Evolutionary conservation across 2,113 vertebrate species (phyloP).

Genomic region (Prietella phreatophila): DNA sequence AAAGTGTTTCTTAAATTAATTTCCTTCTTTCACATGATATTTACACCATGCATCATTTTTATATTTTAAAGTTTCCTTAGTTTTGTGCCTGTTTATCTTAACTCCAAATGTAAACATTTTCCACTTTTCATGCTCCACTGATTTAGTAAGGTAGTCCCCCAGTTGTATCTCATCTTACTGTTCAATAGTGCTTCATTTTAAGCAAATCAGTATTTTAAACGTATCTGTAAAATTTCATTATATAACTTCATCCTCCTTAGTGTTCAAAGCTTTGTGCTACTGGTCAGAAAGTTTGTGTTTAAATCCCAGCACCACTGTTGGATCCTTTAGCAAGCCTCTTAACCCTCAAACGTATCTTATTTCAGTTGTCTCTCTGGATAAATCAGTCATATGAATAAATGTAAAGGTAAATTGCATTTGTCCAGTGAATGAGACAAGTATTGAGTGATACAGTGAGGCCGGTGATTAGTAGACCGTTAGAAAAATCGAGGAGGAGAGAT

Average conservation of each 20-base stretch:
- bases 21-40: not conserved
- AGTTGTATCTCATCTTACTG: not conserved
- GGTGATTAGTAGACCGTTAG: too few species aligned
- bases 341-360: too few species aligned
- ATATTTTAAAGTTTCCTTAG: not conserved
- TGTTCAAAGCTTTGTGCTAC: not conserved
- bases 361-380: too few species aligned
- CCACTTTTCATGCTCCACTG: not conserved
- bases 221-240: not conserved
- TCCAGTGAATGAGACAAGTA: too few species aligned
- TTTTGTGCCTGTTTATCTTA: not conserved
- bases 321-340: too few species aligned
- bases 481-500: too few species aligned
- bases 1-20: not conserved
- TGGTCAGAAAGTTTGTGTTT: not conserved
- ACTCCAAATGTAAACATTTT: too few species aligned
- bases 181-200: not conserved
- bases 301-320: too few species aligned
- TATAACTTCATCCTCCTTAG: not conserved
- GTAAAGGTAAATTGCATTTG: not conserved
- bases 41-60: slow-evolving; percentile 6
- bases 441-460: too few species aligned
- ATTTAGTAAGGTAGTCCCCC: not conserved
- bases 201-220: not conserved
- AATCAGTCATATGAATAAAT: too few species aligned